phyloP scores from a whole-genome alignment of 2,113 vertebrate genomes.

The Gobiocypris rarus region DNA sequence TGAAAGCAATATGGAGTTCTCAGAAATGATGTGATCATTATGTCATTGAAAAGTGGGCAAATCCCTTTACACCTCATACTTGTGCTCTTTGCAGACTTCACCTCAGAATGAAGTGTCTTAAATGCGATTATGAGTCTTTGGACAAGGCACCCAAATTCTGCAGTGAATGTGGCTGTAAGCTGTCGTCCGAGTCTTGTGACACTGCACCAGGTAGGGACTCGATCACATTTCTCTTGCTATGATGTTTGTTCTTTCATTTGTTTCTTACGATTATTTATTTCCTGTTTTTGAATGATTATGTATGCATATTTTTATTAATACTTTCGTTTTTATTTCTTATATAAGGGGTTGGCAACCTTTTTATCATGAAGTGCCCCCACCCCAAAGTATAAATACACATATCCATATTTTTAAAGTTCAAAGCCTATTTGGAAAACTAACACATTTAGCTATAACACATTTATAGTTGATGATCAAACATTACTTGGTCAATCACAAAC shows the following conservation, averaged over 20 bases:
- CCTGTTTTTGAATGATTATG: background rate
- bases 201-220: conserved; percentile 54
- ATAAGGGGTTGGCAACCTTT: too few relatives aligned
- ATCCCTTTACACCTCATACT: background rate
- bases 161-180: conserved; percentile 62
- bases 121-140: conserved; percentile 25
- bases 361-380: too few relatives aligned
- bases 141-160: conserved; percentile 72
- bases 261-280: background rate
- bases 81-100: background rate
- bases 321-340: background rate
- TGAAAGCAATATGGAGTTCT: background rate
- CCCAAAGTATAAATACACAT: too few relatives aligned
- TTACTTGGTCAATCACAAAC: too few relatives aligned
- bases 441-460: too few relatives aligned
- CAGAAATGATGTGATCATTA: background rate
- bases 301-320: too few relatives aligned
- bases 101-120: conserved; percentile 72
- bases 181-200: conserved; percentile 10
- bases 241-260: background rate
- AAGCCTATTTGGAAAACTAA: too few relatives aligned
- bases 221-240: background rate
- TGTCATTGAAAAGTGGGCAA: background rate
- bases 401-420: too few relatives aligned
- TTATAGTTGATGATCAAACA: too few relatives aligned